Evolutionary conservation across 2,113 vertebrate genomes (phyloP).

Genomic region (Sorex araneus): DNA sequence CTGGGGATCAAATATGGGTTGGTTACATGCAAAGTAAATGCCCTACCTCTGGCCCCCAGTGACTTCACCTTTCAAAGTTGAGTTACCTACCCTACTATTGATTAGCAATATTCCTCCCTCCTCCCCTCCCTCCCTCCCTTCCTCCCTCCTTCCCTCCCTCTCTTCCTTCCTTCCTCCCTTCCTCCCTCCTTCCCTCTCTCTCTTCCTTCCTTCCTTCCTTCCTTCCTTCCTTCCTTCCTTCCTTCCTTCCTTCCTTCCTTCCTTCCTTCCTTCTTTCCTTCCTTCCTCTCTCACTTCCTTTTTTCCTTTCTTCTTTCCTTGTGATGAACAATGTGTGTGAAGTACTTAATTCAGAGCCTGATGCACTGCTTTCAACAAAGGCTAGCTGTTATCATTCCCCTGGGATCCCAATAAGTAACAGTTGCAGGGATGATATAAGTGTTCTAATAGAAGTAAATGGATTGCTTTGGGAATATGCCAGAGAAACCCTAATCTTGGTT

Average conservation of each 20-base stretch:
- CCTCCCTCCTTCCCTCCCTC: not conserved
- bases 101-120: not conserved
- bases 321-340: constrained; percentile 23
- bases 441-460: constrained; percentile 2
- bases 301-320: not conserved
- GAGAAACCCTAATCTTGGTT: not conserved
- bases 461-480: not conserved
- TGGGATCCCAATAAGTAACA: not conserved
- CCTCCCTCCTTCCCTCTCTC: no score
- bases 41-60: not conserved
- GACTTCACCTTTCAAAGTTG: constrained; percentile 4
- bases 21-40: no score
- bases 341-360: constrained; percentile 21
- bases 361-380: constrained; percentile 31
- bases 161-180: no score
- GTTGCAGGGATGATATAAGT: not conserved
- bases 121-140: constrained; percentile 20
- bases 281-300: not conserved
- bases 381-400: constrained; percentile 6
- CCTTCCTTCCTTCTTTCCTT: not conserved
- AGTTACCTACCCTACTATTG: not conserved
- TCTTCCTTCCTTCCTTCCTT: no score
- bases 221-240: no score
- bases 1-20: no score
- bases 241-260: no score